Evolutionary conservation across 2,888 invertebrate genomes (phyloP).

Genomic region (Drosophila lacicola): DNA sequence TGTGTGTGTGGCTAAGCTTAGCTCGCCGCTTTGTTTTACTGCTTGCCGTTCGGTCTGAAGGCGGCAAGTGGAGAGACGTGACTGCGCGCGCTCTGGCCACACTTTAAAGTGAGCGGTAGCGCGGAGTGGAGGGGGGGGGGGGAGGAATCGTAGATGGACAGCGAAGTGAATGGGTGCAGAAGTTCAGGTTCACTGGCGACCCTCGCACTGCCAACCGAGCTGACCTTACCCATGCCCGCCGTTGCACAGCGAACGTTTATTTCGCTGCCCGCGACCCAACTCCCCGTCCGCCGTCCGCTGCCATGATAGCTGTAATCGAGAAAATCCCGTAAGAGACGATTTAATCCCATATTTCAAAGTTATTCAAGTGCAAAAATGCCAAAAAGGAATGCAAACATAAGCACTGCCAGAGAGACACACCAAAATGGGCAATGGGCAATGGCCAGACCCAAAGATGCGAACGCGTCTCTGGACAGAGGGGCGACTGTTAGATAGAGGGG

Average conservation of each 20-base stretch:
- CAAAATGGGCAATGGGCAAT: conserved; percentile 16
- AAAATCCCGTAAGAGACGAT: conserved; percentile 83
- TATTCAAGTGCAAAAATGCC: conserved; percentile 84
- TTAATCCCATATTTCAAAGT: conserved; percentile 84
- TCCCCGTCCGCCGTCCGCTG: conserved; percentile 16
- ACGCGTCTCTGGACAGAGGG: conserved; percentile 1
- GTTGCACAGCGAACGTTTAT: too few relatives aligned
- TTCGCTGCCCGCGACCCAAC: too few relatives aligned
- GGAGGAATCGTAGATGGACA: background rate
- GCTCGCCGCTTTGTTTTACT: conserved; percentile 71
- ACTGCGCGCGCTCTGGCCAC: conserved; percentile 29
- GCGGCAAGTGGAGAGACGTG: conserved; percentile 56
- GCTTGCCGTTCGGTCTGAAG: conserved; percentile 65
- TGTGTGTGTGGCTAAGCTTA: conserved; percentile 56
- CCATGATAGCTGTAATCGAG: conserved; percentile 82
- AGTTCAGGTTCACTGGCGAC: conserved; percentile 62
- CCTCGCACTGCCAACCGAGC: conserved; percentile 30
- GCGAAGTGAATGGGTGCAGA: conserved; percentile 35
- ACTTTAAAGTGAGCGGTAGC: background rate
- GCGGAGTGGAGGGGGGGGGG: background rate
- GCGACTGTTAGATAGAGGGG: background rate
- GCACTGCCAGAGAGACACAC: conserved; percentile 67
- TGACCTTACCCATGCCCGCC: conserved; percentile 46
- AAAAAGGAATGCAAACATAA: conserved; percentile 81
- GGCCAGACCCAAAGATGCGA: conserved; percentile 22